Conservation (phyloP, 2,888 invertebrate genomes). For the Copidosoma aretas region DNA sequence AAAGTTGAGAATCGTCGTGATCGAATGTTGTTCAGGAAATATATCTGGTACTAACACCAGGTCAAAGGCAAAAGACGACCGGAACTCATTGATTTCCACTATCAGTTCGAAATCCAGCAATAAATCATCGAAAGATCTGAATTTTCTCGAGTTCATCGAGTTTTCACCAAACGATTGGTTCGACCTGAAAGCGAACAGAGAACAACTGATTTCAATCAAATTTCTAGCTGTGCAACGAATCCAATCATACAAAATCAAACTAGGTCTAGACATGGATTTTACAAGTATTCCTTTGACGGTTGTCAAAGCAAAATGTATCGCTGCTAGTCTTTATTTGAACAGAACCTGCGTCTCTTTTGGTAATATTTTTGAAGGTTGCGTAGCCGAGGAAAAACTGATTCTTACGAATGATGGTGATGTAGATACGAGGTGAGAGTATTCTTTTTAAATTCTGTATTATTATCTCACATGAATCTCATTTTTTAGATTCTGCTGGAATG, state of each 20-base stretch:
- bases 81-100: not conserved
- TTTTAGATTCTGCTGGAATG: slow-evolving; percentile 65
- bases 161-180: slow-evolving; percentile 54
- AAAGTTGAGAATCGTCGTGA: slow-evolving; percentile 66
- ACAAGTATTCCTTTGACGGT: slow-evolving; percentile 65
- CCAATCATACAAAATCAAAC: slow-evolving; percentile 60
- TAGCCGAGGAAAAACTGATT: slow-evolving; percentile 60
- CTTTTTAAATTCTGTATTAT: not conserved
- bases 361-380: slow-evolving; percentile 64
- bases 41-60: slow-evolving; percentile 45
- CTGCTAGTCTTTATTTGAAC: slow-evolving; percentile 64
- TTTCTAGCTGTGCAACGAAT: slow-evolving; percentile 58
- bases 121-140: not conserved
- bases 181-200: slow-evolving; percentile 54
- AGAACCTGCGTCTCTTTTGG: slow-evolving; percentile 65
- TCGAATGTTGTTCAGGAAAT: slow-evolving; percentile 50
- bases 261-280: slow-evolving; percentile 63
- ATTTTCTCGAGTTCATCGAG: slow-evolving; percentile 46
- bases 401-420: slow-evolving; percentile 67
- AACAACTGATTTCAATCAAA: slow-evolving; percentile 56
- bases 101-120: not conserved
- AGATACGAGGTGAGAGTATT: slow-evolving; percentile 62
- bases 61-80: not conserved
- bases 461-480: not conserved
- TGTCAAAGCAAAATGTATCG: slow-evolving; percentile 65